Conservation (phyloP, 2,888 invertebrate genomes). For the Hymenopus coronatus region DNA sequence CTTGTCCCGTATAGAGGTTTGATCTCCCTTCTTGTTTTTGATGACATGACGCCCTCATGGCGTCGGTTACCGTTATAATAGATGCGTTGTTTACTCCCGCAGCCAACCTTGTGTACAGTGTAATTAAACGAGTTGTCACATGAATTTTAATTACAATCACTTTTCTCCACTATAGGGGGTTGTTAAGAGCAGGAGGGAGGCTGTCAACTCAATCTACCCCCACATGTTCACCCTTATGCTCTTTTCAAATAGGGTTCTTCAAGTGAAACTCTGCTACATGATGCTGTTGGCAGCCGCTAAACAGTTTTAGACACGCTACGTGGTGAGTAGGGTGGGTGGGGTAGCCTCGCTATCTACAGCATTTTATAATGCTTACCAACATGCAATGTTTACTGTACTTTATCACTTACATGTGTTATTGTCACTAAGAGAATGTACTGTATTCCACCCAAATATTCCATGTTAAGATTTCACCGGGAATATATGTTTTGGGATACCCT, state of each 20-base stretch:
- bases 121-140: slow-evolving; percentile 28
- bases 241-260: not conserved
- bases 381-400: no score
- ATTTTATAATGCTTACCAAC: no score
- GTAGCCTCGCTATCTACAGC: no score
- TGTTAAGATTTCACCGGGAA: no score
- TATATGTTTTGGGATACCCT: no score
- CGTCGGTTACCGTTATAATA: slow-evolving; percentile 5
- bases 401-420: no score
- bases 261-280: not conserved
- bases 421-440: no score
- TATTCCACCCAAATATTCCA: no score
- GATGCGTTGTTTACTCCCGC: slow-evolving; percentile 17
- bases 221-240: not conserved
- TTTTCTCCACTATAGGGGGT: slow-evolving; percentile 21
- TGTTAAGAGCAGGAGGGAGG: not conserved
- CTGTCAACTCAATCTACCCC: slow-evolving; percentile 7
- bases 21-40: not conserved
- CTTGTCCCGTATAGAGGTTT: no score
- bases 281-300: not conserved
- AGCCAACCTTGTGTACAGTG: slow-evolving; percentile 15
- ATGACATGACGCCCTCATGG: slow-evolving; percentile 1
- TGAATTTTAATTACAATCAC: slow-evolving; percentile 29
- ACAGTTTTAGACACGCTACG: not conserved
- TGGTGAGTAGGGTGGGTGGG: no score